Percentiles rank a stretch among this genome's conserved stretches.
These are phyloP conservation scores for Reinhardtius hippoglossoides DNA, from an alignment of 2,113 vertebrate species.

Conservation along the genomic window DNA sequence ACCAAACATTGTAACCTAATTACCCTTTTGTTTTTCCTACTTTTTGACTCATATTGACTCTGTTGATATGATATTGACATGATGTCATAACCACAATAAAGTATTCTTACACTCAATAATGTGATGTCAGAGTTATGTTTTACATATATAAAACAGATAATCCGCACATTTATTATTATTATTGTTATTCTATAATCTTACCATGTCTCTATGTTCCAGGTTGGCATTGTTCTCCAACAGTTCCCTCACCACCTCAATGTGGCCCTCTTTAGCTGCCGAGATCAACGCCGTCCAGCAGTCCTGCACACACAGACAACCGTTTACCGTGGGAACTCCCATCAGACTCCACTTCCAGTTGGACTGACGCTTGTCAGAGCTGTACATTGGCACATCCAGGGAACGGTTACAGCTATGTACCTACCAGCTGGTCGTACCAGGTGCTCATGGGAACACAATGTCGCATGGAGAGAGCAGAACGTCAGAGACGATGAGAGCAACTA, in stretches of 20 bases:
- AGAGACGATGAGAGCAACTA: constrained; percentile 14
- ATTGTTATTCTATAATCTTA: constrained; percentile 64
- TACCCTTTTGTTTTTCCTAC: no score
- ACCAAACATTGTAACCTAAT: no score
- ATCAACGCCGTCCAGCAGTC: constrained; percentile 99
- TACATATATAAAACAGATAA: no score
- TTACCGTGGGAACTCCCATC: constrained; percentile 48
- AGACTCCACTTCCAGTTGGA: constrained; percentile 17
- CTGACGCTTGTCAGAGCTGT: constrained; percentile 1
- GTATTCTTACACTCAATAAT: no score
- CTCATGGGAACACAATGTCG: constrained; percentile 74
- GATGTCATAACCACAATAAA: no score
- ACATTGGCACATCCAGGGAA: background rate
- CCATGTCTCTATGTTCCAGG: constrained; percentile 96
- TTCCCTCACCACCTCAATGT: constrained; percentile 89
- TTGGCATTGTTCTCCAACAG: constrained; percentile 89
- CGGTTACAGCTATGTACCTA: constrained; percentile 56
- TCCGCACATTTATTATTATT: no score
- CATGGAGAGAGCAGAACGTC: constrained; percentile 26
- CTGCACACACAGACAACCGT: constrained; percentile 73
- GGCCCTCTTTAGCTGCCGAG: constrained; percentile 95
- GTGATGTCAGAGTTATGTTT: no score
- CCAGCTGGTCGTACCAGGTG: constrained; percentile 81
- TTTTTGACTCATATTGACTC: no score
- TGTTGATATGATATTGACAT: no score